Conservation (phyloP, 1,140 invertebrate genomes). For the Amyelois transitella region DNA sequence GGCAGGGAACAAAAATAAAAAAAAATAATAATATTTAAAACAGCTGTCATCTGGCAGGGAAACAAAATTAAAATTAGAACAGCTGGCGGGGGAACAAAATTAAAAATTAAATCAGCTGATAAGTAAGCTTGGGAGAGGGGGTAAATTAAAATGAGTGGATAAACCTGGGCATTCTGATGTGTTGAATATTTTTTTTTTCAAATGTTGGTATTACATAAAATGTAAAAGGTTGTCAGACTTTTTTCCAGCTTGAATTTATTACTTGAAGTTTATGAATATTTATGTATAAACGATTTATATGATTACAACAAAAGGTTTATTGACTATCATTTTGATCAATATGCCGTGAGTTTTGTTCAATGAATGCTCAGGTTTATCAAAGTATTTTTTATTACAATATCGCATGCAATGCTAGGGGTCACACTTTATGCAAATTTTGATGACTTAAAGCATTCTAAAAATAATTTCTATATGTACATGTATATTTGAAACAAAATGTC, state of each 20-base stretch:
- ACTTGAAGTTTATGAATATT: too few relatives aligned
- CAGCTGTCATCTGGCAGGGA: too few relatives aligned
- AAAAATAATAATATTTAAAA: constrained; percentile 18
- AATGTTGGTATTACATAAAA: too few relatives aligned
- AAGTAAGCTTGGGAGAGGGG: neutral
- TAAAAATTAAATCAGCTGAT: constrained; percentile 9
- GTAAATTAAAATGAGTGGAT: neutral
- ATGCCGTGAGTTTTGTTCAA: neutral
- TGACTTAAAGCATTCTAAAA: too few relatives aligned
- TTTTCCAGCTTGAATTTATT: too few relatives aligned
- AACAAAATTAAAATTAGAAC: constrained; percentile 33
- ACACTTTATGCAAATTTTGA: constrained; percentile 1
- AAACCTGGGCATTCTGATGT: neutral
- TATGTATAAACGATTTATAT: too few relatives aligned
- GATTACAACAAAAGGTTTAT: too few relatives aligned
- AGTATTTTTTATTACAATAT: neutral
- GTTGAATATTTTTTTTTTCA: too few relatives aligned
- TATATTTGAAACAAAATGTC: too few relatives aligned
- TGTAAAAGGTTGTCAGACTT: too few relatives aligned
- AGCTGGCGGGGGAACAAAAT: constrained; percentile 26
- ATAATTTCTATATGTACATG: too few relatives aligned
- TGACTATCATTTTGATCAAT: neutral
- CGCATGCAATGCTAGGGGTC: constrained; percentile 26
- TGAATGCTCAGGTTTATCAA: neutral
- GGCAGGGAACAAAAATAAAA: constrained; percentile 22